Conservation (phyloP, 1,140 invertebrate genomes). For the Scaptomyza montana region DNA sequence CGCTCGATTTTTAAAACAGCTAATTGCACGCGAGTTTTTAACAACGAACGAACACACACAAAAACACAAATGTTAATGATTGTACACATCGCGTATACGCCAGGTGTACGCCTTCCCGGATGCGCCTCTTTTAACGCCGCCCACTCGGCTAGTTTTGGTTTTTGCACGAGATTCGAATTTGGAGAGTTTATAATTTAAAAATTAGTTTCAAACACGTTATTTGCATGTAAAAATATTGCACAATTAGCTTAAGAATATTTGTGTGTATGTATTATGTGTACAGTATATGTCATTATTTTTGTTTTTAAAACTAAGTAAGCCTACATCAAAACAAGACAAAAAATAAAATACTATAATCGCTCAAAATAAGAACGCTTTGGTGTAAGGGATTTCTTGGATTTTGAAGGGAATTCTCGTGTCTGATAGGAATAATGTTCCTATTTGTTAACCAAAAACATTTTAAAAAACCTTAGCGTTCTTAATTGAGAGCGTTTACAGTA, state of each 20-base stretch:
- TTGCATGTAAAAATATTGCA: constrained; percentile 73
- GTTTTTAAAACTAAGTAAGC: background rate
- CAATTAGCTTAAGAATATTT: constrained; percentile 55
- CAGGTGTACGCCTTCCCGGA: constrained; percentile 20
- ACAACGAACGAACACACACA: constrained; percentile 13
- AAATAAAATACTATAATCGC: background rate
- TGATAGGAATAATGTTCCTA: too few relatives aligned
- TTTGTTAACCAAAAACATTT: too few relatives aligned
- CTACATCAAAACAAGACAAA: background rate
- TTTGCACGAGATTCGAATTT: constrained; percentile 65
- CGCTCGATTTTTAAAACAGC: constrained; percentile 39
- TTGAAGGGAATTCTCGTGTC: too few relatives aligned
- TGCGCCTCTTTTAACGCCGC: background rate
- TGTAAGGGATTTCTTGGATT: too few relatives aligned
- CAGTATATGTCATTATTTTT: too few relatives aligned
- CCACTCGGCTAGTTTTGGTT: background rate
- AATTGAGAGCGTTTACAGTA: too few relatives aligned
- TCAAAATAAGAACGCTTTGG: background rate
- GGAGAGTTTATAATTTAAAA: constrained; percentile 49
- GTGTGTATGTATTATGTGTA: constrained; percentile 2
- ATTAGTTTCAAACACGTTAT: constrained; percentile 52
- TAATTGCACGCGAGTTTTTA: constrained; percentile 43
- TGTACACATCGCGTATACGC: constrained; percentile 25
- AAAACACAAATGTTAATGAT: constrained; percentile 10
- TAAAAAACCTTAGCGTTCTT: too few relatives aligned